These are phyloP conservation scores for Chaetura pelagica DNA, from an alignment of 2,113 vertebrate genomes.

Conservation along the genomic window DNA sequence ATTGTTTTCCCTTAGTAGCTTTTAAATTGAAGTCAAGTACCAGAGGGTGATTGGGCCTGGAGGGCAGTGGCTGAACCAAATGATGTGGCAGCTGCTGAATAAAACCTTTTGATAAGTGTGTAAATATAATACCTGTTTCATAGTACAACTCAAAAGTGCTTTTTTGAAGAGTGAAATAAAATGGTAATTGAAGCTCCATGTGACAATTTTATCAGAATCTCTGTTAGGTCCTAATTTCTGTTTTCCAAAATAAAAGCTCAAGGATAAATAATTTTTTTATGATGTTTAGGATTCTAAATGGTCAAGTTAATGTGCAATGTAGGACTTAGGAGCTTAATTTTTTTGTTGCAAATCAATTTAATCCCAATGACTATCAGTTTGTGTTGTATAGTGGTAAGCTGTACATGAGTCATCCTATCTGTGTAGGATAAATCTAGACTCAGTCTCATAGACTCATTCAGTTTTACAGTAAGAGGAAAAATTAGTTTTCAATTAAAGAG, in stretches of 20 bases:
- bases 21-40: neutral
- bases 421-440: neutral
- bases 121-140: neutral
- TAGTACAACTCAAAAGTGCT: neutral
- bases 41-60: neutral
- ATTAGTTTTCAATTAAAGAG: neutral
- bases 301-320: neutral
- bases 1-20: neutral
- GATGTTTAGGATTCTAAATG: neutral
- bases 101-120: neutral
- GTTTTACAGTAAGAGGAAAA: neutral
- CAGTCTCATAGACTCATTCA: neutral
- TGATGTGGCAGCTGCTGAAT: neutral
- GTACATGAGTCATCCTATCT: neutral
- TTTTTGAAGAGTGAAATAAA: neutral
- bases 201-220: neutral
- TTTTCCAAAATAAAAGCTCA: neutral
- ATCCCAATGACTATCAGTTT: neutral
- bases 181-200: neutral
- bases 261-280: neutral
- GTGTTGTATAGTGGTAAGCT: neutral
- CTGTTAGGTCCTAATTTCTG: neutral
- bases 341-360: neutral
- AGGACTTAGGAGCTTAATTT: neutral
- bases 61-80: neutral